These are phyloP conservation scores for Bolinopsis microptera DNA, from an alignment of 37 sponge, comb jelly and placozoan species.

Conservation along the genomic window DNA sequence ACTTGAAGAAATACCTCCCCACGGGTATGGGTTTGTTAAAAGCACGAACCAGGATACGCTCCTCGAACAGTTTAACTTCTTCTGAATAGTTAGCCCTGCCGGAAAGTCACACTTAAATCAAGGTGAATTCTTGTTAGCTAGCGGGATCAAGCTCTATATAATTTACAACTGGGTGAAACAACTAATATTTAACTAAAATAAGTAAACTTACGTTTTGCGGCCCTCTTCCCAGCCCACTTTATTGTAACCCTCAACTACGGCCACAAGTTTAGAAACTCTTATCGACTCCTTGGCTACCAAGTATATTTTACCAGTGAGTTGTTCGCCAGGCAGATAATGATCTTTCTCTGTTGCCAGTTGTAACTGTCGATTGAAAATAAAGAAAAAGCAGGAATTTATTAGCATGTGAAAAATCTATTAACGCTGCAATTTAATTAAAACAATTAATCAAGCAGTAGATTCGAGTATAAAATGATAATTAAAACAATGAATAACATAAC, in stretches of 20 bases:
- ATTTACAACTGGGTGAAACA: no score
- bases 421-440: no score
- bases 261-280: neutral
- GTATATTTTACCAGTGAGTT: slow-evolving; percentile 8
- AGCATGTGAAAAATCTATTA: neutral
- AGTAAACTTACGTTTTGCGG: neutral
- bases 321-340: neutral
- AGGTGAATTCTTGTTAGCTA: no score
- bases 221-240: neutral
- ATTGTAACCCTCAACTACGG: neutral
- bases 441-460: no score
- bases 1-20: neutral
- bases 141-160: no score
- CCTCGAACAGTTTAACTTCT: slow-evolving; percentile 26
- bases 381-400: neutral
- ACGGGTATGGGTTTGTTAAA: slow-evolving; percentile 9
- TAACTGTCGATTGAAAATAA: neutral
- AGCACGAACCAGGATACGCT: neutral
- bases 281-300: slow-evolving; percentile 1
- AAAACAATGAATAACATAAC: neutral
- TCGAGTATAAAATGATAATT: neutral
- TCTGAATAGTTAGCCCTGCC: neutral
- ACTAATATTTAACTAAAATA: no score
- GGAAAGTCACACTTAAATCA: no score
- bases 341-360: neutral